Base-by-base conservation (phyloP, 2,888 invertebrate species). In the Drosophila rubida region DNA sequence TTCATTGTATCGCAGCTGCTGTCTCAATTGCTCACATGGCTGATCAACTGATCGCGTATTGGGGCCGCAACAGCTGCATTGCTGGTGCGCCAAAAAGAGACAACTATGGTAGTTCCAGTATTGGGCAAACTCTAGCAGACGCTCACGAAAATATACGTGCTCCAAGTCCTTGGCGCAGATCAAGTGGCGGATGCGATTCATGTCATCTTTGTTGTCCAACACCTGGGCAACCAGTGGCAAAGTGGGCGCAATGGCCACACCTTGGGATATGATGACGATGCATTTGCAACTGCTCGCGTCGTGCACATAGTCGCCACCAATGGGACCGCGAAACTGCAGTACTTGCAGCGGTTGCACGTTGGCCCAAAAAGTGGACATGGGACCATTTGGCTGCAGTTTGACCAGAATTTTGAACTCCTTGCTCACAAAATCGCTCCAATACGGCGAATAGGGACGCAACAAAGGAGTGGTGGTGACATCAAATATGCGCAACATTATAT, bases 51-150 rank as follows among this genome's bases (percentile, higher is more conserved):
- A 11, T n/a, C 11, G 4, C 2, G 9, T 2, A 2, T 22, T 48
- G 11, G 55, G 0, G 23, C 46, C 1, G 19, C 54, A 63, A n/a
- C 25, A 65, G 1, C 2, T 62, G 59, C 90, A 90, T 0, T 64
- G 41, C 42, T 90, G 90, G 75, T 92, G 90, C 1, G 93, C 92
- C 48, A 96, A 77, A 91, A 93, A 95, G 70, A 95, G 92, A 41
- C 92, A 92, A 72, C 94, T 94, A n/a, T 91, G 92, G 89, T 96
- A 96, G 92, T 97, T 97, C 96, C 96, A 96, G 90, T 93, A 94
- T 23, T 92, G 91, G 27, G 92, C 92, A 76, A 94, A 94, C 8
- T 92, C 90, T 77, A 94, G 93, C 11, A 96, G 87, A 68, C 94
- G 93, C 7, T 94, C 90, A 66, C 95, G 93, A 58, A 96, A 93